These are phyloP conservation scores for Pipistrellus pygmaeus DNA, from an alignment of 2,797 vertebrate species.

Conservation along the genomic window DNA sequence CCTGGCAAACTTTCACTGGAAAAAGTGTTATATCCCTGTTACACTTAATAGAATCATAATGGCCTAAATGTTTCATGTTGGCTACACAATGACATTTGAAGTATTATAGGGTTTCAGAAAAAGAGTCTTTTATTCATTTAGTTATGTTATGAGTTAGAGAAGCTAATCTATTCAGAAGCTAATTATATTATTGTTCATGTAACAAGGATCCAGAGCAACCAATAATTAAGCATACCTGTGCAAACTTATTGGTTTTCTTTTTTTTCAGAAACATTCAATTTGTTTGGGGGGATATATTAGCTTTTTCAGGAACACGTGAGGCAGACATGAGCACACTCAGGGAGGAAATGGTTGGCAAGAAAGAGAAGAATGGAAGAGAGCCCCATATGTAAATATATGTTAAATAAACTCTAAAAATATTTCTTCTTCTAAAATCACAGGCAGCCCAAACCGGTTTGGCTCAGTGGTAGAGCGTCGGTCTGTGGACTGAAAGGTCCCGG, in stretches of 20 bases:
- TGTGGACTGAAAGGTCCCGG: no score
- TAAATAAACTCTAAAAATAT: conserved; percentile 33
- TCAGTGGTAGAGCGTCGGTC: no score
- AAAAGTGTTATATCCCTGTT: conserved; percentile 71
- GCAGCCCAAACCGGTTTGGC: no score
- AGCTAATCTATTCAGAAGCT: conserved; percentile 69
- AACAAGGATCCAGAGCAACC: conserved; percentile 24
- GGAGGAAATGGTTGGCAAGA: neutral
- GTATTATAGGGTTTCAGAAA: conserved; percentile 81
- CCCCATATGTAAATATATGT: conserved; percentile 14
- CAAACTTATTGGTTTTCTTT: conserved; percentile 4
- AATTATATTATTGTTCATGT: conserved; percentile 55
- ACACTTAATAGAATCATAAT: conserved; percentile 82
- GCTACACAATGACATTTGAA: conserved; percentile 78
- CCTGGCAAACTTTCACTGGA: conserved; percentile 76
- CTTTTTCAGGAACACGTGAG: neutral
- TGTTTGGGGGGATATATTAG: neutral
- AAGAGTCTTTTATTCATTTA: conserved; percentile 77
- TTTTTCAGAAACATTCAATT: neutral
- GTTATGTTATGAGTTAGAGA: conserved; percentile 61
- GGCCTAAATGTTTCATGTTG: conserved; percentile 81
- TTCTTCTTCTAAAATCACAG: neutral
- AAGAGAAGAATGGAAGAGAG: neutral
- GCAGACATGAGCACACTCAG: neutral
- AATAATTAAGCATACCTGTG: neutral